A percentile compares a stretch with the other conserved stretches of the same genome.
phyloP scores from a whole-genome alignment of 2,888 invertebrate genomes.

The Megastigmus dorsalis region DNA sequence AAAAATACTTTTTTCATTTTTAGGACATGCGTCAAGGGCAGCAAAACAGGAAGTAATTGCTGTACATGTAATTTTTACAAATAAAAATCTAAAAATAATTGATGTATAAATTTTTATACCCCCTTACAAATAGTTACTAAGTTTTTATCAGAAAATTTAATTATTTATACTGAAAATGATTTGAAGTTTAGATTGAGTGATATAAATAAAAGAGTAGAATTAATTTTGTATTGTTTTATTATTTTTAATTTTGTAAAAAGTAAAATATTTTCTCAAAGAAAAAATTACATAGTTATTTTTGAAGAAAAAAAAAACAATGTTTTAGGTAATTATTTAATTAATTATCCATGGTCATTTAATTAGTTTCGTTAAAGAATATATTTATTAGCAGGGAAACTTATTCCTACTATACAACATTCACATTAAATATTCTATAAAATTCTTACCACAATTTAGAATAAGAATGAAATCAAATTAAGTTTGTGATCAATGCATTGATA shows the following conservation, averaged over 20 bases:
- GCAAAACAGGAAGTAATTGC: constrained; percentile 72
- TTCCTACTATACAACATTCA: too few relatives aligned
- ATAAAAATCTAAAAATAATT: constrained; percentile 59
- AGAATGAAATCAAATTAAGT: too few relatives aligned
- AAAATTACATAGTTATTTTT: constrained; percentile 3
- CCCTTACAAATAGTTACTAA: too few relatives aligned
- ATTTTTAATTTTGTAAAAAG: background rate
- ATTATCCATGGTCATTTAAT: too few relatives aligned
- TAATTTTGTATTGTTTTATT: background rate
- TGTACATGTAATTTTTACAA: constrained; percentile 60
- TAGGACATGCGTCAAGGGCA: constrained; percentile 75
- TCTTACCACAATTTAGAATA: too few relatives aligned
- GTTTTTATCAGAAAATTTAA: background rate
- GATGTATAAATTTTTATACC: constrained; percentile 7
- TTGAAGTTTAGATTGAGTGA: too few relatives aligned
- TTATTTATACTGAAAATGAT: background rate
- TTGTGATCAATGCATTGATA: background rate
- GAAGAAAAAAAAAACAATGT: background rate
- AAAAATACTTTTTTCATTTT: constrained; percentile 53
- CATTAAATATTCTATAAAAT: constrained; percentile 17
- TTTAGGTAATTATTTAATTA: background rate
- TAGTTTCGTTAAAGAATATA: background rate
- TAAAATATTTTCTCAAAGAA: constrained; percentile 9
- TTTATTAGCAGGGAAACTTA: background rate
- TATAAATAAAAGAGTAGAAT: background rate